These are phyloP conservation scores for Botia almorhae DNA, from an alignment of 2,797 vertebrate species.

Conservation along the genomic window DNA sequence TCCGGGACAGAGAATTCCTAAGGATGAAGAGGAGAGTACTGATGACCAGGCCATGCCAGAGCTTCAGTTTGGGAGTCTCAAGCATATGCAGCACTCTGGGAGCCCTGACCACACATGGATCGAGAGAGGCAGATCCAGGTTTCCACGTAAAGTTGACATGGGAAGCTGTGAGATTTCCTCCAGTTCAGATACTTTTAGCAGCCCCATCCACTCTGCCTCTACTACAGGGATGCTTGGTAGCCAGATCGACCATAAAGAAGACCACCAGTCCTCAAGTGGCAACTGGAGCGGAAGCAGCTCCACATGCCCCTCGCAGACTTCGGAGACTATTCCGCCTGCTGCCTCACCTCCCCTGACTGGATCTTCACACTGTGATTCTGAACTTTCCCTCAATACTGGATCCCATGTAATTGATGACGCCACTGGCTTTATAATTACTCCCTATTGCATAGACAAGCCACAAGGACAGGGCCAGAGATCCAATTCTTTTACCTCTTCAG, in stretches of 20 bases:
- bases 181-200: conserved; percentile 98
- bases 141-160: conserved; percentile 92
- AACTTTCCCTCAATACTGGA: conserved; percentile 94
- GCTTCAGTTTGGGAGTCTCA: conserved; percentile 85
- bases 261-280: conserved; percentile 98
- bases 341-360: conserved; percentile 96
- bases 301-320: conserved; percentile 97
- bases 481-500: conserved; percentile 95
- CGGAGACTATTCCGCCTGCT: conserved; percentile 95
- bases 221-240: conserved; percentile 90
- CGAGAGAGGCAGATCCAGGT: conserved; percentile 90
- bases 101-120: conserved; percentile 87
- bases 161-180: conserved; percentile 99
- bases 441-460: conserved; percentile 85
- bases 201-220: conserved; percentile 95
- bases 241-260: conserved; percentile 94
- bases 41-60: conserved; percentile 88
- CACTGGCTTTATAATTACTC: conserved; percentile 87
- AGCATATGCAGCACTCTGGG: conserved; percentile 84
- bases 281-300: conserved; percentile 99
- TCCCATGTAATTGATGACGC: conserved; percentile 91
- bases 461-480: conserved; percentile 89
- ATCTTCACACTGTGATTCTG: conserved; percentile 98
- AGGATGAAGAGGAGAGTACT: conserved; percentile 88
- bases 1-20: conserved; percentile 83